Base-by-base conservation (phyloP, 1,140 invertebrate genomes). In the Pentalonia nigronervosa region DNA sequence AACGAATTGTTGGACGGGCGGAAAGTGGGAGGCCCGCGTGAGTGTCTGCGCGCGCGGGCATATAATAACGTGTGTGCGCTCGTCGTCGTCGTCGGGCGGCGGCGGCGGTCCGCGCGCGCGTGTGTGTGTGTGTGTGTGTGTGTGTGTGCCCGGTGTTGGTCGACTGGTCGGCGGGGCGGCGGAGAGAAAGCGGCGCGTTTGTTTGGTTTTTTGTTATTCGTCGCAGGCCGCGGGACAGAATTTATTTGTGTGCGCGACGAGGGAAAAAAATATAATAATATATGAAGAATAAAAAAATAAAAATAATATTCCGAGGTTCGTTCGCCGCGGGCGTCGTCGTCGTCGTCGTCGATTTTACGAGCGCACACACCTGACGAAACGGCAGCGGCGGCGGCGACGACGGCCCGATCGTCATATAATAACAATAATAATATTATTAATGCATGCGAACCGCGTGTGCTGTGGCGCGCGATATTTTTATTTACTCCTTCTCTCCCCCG, bases 161-260 rank as follows among this genome's bases (percentile, higher is more conserved):
- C 21, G 41, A 3, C 30, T 11, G n/a, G 76, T n/a, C 60, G 67
- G 41, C 41, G 41, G 41, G 21, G 36, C 0, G 9, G 83, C 11
- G 83, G 36, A 41, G 81, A 84, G 81, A 84, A 84, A 84, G 83
- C 83, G 83, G 83, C 36, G 83, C 83, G 83, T 86, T 86, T 86
- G 83, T 86, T 86, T 86, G 41, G 83, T 86, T 86, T n/a, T 86
- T 87, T 87, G 84, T 87, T 87, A 87, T 87, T 48, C 84, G 84
- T 87, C 84, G 84, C 45, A n/a, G 45, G 84, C 83, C 83, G 83
- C 83, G 84, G 84, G 45, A 87, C 84, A n/a, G 84, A 48, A 86
- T 30, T 86, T 41, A 86, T 30, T 86, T 41, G 83, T 86, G 81
- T 41, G 83, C 81, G 36, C 76, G 76, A 81, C 34, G 76, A 81